Evolutionary conservation across 2,888 invertebrate genomes (phyloP), one percentile per base, ranked within the genome.

Genomic region (Polyommatus iphigenia): DNA sequence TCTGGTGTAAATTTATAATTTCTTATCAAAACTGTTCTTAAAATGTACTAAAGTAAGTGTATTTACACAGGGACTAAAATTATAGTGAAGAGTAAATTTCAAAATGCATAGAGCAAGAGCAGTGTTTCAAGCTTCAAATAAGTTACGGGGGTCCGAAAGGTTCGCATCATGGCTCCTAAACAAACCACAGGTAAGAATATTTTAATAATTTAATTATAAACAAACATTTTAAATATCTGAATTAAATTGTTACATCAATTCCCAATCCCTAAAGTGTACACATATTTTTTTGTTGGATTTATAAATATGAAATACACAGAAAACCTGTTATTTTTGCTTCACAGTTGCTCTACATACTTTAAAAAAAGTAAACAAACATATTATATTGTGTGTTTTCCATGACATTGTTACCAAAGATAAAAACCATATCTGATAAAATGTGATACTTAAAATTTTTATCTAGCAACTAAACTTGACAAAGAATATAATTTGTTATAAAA

Each of bases 31-130:
- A 15, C 6, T 54, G 75, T 75, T n/a, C 10, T 10, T 50, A n/a
- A 50, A 20, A 54, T 75, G 2, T 59, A 50, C 8, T 20, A 36
- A 54, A 24, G 71, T 36, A 77, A 57, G 54, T 71, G 54, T 57
- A 24, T 73, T 77, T 77, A 71, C 75, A 78, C 78, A 78, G 79
- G 80, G 67, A 79, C 71, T 78, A 72, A 76, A 77, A 79, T 80
- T 83, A 85, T 83, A 85, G 82, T 83, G 82, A 81, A 82, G 83
- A 84, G 79, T 71, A 83, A 81, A 83, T 82, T 79, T 76, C 80
- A 82, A 82, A 82, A 98, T 98, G 98, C 96, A 98, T 95, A 96
- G 97, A 89, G 97, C 97, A 90, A 96, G 95, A 90, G 95, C 97
- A 88, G 95, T 97, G 80, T 96, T 95, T 87, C 95, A 96, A 87